These are phyloP conservation scores for Rousettus leschenaultii DNA, from an alignment of 2,113 vertebrate genomes.

Conservation along the genomic window DNA sequence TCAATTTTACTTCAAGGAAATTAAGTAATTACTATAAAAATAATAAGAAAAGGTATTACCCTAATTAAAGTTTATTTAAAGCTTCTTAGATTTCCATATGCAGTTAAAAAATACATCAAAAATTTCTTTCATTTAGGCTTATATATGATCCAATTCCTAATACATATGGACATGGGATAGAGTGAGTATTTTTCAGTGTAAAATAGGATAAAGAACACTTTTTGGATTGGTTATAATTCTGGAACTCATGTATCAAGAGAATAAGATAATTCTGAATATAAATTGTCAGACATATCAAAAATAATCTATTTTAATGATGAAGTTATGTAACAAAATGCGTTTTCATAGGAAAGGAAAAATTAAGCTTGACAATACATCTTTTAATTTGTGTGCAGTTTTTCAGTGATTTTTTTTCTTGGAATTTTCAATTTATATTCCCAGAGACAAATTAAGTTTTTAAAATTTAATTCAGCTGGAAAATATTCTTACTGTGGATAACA, in stretches of 20 bases:
- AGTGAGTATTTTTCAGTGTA: neutral
- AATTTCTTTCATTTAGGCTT: neutral
- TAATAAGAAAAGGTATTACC: conserved; percentile 8
- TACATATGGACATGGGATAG: neutral
- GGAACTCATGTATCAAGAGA: neutral
- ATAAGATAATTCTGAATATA: neutral
- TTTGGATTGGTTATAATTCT: neutral
- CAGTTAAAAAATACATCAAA: neutral
- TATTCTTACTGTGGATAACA: neutral
- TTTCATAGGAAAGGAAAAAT: neutral
- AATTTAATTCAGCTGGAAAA: neutral
- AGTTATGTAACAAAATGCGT: neutral
- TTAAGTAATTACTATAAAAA: conserved; percentile 35
- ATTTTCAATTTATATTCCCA: neutral
- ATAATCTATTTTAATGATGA: neutral
- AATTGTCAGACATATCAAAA: neutral
- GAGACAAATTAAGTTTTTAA: neutral
- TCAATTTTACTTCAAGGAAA: conserved; percentile 58
- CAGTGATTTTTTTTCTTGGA: neutral
- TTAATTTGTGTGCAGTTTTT: neutral
- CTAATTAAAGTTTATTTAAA: conserved; percentile 23
- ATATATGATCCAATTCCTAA: neutral
- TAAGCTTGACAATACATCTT: neutral
- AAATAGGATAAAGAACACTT: neutral
- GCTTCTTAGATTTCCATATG: neutral